Base-by-base conservation (phyloP, 2,113 vertebrate species). In the Macquaria australasica region DNA sequence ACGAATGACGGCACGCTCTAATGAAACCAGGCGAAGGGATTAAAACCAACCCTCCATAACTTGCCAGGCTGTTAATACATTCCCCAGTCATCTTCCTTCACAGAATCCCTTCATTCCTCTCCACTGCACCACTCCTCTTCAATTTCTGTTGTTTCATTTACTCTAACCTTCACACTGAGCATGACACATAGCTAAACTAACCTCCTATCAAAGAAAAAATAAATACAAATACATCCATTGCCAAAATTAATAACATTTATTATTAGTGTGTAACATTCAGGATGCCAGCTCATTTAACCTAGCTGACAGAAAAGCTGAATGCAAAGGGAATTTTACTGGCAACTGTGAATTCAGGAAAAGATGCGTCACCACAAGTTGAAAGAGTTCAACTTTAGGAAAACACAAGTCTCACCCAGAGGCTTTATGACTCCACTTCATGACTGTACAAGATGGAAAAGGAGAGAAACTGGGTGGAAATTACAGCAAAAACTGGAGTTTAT, bases 11-110 rank as follows among this genome's bases (percentile, higher is more conserved):
- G 68, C 69, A 60, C 56, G 60, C 66, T 74, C 82, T 90, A 91
- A 93, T 92, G 84, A 90, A 89, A 92, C 77, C 85, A 75, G 76
- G 74, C 76, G 63, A 74, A 73, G 76, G 88, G 89, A 90, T 91
- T 92, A 93, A 92, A 91, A 89, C 85, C 81, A 86, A 64, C 59
- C 74, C 81, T 66, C 85, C 64, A 70, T 60, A 79, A 84, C 86
- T 84, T 62, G 81, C 71, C 43, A 62, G 21, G 7, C 81, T 55
- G 41, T 66, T 55, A 76, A 85, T 77, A 81, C 28, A 25, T 71
- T 77, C 50, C 59, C 43, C 28, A 20, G 48, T 60, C 34, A 0
- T 31, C 70, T 31, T 70, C 18, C 69, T 34, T 34, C 73, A 39
- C 43, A 58, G 48, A 51, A 23, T 31, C 7, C 50, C 71, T 69